Evolutionary conservation across 2,888 invertebrate species (phyloP), one percentile per base, ranked within the genome.

Genomic region (Taphrorychus bicolor): DNA sequence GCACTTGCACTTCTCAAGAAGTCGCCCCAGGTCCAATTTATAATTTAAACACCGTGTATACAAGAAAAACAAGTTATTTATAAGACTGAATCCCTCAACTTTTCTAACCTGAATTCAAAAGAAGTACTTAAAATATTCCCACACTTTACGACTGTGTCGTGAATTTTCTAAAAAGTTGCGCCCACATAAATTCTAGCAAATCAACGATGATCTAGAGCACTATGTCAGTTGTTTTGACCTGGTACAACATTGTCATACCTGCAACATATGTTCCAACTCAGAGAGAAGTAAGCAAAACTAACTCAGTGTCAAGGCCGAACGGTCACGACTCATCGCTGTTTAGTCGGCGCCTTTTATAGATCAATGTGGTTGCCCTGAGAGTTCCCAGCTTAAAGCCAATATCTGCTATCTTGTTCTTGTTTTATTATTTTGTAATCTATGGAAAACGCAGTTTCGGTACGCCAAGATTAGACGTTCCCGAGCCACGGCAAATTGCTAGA

Each of bases 241-340:
- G 67, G 56, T 60, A 60, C 57, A 49, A n/a, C n/a, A n/a, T n/a
- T n/a, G n/a, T n/a, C n/a, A n/a, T n/a, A n/a, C n/a, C n/a, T n/a
- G n/a, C n/a, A 51, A 58, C 62, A 67, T 59, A 54, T 54, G 41
- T 63, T 59, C 48, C 60, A 60, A 63, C 60, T 60, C 51, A 14
- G 21, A 53, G 54, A 42, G 45, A 45, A 60, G 57, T 64, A 41
- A 64, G 53, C 57, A 64, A 60, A 56, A 52, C 64, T 45, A 21
- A 69, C 60, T 61, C 66, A 66, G 62, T 70, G 66, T 70, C 70
- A 70, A 70, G 70, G 70, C 53, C 70, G 66, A 66, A 63, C 58
- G 66, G 70, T 70, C 70, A 70, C 70, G 70, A 63, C 18, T 60
- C 59, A 61, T 58, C 57, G 56, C 51, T 62, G 65, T 14, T 59